Evolutionary conservation across 2,113 vertebrate species (phyloP).

Genomic region (Cepphus grylle): DNA sequence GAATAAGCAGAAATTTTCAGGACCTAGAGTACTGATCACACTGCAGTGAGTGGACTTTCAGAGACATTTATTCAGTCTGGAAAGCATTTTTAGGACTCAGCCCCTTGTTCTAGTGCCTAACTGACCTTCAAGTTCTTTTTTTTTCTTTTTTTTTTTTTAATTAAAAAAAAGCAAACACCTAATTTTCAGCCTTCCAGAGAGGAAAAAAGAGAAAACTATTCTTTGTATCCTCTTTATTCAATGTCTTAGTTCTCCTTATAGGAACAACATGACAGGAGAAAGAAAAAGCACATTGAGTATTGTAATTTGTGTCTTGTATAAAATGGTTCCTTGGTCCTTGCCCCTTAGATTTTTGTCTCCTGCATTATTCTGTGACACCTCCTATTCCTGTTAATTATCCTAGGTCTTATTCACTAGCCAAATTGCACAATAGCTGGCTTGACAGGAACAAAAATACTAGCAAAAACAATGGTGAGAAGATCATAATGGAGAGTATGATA

Average conservation of each 20-base stretch:
- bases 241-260: neutral
- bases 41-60: neutral
- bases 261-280: neutral
- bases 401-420: neutral
- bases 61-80: neutral
- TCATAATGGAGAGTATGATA: neutral
- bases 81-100: neutral
- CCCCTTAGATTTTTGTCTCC: neutral
- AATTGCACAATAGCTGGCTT: neutral
- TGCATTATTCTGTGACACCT: neutral
- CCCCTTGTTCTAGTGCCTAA: neutral
- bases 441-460: neutral
- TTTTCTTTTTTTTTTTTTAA: neutral
- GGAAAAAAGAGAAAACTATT: neutral
- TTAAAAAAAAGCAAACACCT: rapidly evolving
- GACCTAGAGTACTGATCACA: neutral
- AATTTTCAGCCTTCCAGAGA: neutral
- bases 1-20: neutral
- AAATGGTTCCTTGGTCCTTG: neutral
- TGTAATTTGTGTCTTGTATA: neutral
- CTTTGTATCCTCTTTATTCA: neutral
- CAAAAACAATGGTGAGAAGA: neutral
- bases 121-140: neutral
- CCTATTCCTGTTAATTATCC: neutral
- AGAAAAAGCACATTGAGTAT: neutral